phyloP scores from a whole-genome alignment of 1,140 invertebrate species.

The Uloborus diversus region DNA sequence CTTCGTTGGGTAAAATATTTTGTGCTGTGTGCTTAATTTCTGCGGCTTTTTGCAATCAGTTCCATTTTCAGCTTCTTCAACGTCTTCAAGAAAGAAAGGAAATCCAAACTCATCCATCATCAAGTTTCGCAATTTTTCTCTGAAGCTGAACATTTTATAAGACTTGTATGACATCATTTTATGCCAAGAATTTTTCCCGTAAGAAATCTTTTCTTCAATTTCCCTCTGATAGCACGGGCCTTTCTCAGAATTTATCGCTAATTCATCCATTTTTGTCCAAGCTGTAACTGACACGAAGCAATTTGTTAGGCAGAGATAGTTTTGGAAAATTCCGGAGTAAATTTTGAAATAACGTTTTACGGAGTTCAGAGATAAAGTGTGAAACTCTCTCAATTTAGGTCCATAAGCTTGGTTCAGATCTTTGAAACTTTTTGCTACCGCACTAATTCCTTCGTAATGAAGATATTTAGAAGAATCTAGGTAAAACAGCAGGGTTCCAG shows the following conservation, averaged over 20 bases:
- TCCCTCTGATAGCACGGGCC: background rate
- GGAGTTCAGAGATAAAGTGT: background rate
- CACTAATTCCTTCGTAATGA: background rate
- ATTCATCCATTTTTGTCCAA: background rate
- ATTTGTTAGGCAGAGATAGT: background rate
- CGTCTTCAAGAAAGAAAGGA: too few species aligned
- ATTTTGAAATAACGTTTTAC: background rate
- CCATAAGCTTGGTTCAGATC: background rate
- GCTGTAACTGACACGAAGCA: background rate
- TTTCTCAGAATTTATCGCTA: background rate
- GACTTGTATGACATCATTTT: background rate
- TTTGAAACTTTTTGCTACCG: background rate
- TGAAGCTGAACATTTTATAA: background rate
- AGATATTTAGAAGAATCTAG: background rate
- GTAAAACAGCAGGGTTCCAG: background rate
- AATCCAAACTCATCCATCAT: background rate
- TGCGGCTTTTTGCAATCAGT: too few species aligned
- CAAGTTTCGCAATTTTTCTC: background rate
- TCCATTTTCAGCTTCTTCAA: too few species aligned
- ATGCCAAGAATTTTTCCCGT: background rate
- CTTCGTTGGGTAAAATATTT: too few species aligned
- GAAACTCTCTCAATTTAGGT: background rate
- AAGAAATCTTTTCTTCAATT: background rate
- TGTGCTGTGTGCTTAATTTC: too few species aligned
- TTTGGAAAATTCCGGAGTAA: background rate